Percentiles rank a stretch among this genome's conserved stretches.
These are phyloP conservation scores for Strigamia crassipes DNA, from an alignment of 2,888 invertebrate species.

Conservation along the genomic window DNA sequence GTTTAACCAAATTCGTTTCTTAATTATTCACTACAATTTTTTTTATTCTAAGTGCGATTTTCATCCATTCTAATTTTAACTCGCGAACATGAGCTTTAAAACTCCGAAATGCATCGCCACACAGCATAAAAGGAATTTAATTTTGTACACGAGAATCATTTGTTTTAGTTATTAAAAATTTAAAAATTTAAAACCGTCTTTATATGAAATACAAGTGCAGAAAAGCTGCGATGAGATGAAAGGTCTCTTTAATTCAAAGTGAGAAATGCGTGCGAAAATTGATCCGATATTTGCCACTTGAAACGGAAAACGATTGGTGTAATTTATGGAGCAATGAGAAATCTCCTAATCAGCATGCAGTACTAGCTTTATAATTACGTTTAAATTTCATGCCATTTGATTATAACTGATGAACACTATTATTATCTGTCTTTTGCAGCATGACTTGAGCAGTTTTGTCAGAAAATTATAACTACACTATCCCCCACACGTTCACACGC, in stretches of 20 bases:
- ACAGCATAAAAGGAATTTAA: neutral
- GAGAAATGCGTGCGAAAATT: constrained; percentile 25
- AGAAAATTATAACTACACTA: neutral
- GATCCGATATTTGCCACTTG: constrained; percentile 20
- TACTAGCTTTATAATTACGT: constrained; percentile 32
- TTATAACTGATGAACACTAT: constrained; percentile 42
- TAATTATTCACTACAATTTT: too few species aligned
- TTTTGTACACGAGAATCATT: neutral
- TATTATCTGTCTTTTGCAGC: constrained; percentile 18
- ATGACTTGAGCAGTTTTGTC: neutral
- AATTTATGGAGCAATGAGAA: constrained; percentile 40
- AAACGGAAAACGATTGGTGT: constrained; percentile 25
- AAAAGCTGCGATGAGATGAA: neutral
- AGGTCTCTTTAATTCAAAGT: constrained; percentile 9
- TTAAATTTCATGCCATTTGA: constrained; percentile 42
- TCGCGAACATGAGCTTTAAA: neutral
- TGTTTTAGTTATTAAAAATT: neutral
- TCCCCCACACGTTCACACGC: neutral
- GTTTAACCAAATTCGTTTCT: too few species aligned
- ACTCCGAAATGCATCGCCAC: neutral
- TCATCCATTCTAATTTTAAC: neutral
- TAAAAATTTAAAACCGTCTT: neutral
- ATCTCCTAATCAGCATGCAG: constrained; percentile 38
- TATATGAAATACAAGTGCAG: neutral
- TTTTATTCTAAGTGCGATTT: neutral